Conservation (phyloP, 2,797 vertebrate species). For the Notolabrus celidotus region DNA sequence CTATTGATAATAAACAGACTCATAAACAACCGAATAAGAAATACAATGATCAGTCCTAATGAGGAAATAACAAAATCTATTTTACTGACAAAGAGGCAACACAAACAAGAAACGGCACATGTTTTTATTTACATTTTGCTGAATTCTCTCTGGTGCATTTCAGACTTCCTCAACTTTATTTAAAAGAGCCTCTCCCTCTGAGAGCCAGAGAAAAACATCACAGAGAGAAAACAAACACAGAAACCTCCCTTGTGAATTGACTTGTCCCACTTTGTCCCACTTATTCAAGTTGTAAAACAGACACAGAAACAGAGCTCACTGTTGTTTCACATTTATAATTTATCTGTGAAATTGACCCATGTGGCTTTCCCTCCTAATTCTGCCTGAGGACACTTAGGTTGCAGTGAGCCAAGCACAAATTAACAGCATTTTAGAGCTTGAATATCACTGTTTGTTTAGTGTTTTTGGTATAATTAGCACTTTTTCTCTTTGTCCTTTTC, state of each 20-base stretch:
- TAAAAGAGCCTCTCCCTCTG: not conserved
- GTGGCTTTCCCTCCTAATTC: conserved; percentile 13
- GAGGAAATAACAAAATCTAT: too few species aligned
- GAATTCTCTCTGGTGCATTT: too few species aligned
- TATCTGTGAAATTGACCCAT: conserved; percentile 37
- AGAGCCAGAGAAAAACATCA: not conserved
- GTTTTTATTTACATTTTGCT: too few species aligned
- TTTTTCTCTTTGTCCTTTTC: conserved; percentile 23
- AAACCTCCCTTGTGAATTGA: not conserved
- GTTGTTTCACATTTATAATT: conserved; percentile 45
- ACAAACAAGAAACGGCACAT: too few species aligned
- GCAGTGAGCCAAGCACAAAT: conserved; percentile 25
- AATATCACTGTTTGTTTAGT: conserved; percentile 28
- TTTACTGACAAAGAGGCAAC: too few species aligned
- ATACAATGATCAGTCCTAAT: too few species aligned
- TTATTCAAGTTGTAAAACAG: conserved; percentile 32
- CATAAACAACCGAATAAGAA: too few species aligned
- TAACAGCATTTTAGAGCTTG: conserved; percentile 21
- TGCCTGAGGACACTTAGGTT: conserved; percentile 55
- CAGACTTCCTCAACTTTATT: too few species aligned
- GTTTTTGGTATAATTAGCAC: conserved; percentile 26
- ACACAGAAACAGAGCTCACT: conserved; percentile 11
- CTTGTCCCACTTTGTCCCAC: not conserved
- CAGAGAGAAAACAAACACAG: not conserved
- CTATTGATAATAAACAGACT: too few species aligned